Evolutionary conservation across 2,113 vertebrate species (phyloP).

Genomic region (Indri indri): DNA sequence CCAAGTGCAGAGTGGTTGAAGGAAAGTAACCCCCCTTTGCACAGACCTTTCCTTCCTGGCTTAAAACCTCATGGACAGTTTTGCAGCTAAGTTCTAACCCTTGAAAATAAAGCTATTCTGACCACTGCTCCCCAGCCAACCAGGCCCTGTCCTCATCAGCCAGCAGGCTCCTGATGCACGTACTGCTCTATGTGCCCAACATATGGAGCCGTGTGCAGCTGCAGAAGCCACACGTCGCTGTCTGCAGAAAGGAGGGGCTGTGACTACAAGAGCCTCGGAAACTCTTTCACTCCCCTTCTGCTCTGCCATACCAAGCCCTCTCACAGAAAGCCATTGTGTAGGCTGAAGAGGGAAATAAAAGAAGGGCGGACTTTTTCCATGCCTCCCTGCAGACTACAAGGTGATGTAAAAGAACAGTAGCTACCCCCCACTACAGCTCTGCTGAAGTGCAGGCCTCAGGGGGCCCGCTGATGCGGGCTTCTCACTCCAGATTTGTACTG

Average conservation of each 20-base stretch:
- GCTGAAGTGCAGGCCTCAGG: conserved; percentile 71
- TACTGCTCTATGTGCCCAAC: background rate
- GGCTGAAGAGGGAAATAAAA: conserved; percentile 72
- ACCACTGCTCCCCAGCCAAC: background rate
- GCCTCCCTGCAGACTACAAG: conserved; percentile 62
- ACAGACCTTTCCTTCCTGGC: background rate
- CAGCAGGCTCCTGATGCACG: background rate
- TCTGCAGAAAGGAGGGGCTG: conserved; percentile 47
- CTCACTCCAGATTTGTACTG: conserved; percentile 16
- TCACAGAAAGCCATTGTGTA: conserved; percentile 73
- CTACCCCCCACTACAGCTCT: conserved; percentile 52
- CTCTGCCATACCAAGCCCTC: conserved; percentile 66
- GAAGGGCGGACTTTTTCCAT: conserved; percentile 62
- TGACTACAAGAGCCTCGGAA: background rate
- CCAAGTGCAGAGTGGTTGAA: background rate
- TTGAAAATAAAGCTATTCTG: conserved; percentile 33
- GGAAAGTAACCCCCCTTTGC: background rate
- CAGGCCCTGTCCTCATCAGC: background rate
- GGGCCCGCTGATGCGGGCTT: conserved; percentile 57
- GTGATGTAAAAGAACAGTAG: conserved; percentile 61
- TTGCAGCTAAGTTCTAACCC: background rate
- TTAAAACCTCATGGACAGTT: background rate
- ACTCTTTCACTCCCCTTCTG: conserved; percentile 55
- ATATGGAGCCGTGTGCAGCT: conserved; percentile 19
- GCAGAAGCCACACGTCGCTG: conserved; percentile 34